Evolutionary conservation across 2,113 vertebrate species (phyloP).

Genomic region (Myrmecophaga tridactyla): DNA sequence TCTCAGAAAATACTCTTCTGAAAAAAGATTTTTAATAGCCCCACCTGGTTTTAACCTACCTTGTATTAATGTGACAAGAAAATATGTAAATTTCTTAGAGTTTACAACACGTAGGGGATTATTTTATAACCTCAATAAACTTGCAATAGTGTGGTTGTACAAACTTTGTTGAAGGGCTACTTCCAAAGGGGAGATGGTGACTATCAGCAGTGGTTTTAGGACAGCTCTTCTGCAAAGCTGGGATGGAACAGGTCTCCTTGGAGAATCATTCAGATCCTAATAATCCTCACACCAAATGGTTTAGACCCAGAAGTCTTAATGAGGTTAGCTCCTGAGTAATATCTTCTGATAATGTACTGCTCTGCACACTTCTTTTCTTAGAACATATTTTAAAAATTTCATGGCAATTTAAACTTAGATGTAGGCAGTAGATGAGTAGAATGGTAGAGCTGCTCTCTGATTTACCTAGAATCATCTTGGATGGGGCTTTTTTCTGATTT

Average conservation of each 20-base stretch:
- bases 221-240: neutral
- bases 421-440: neutral
- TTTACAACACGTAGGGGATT: neutral
- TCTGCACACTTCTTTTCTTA: neutral
- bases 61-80: neutral
- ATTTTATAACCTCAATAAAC: neutral
- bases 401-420: neutral
- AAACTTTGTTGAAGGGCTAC: neutral
- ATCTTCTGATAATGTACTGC: constrained; percentile 36
- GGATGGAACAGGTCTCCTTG: neutral
- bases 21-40: constrained; percentile 73
- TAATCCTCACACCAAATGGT: neutral
- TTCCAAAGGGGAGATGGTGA: neutral
- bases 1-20: constrained; percentile 75
- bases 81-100: neutral
- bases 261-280: neutral
- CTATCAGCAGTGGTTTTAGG: neutral
- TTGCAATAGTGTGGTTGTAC: neutral
- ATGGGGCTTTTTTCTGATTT: constrained; percentile 62
- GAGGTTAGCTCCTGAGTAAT: neutral
- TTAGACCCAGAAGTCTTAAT: neutral
- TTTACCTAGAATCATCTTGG: neutral
- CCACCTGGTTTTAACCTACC: constrained; percentile 72
- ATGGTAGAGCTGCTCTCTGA: neutral
- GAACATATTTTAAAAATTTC: neutral